Conservation (phyloP, 1,140 invertebrate genomes). For the Trypoxylus dichotomus region DNA sequence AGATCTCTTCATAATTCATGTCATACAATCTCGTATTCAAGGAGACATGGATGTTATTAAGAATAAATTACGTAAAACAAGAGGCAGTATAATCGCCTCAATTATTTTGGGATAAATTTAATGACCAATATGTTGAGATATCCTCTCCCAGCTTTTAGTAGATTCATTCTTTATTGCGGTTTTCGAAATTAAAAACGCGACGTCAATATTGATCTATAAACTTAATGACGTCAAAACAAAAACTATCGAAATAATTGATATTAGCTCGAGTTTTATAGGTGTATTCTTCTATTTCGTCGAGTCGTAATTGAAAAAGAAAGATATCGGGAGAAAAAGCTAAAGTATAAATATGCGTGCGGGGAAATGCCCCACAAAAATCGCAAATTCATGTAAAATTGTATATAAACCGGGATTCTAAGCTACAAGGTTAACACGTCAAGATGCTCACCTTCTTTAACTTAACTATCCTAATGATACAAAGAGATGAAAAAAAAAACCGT, state of each 20-base stretch:
- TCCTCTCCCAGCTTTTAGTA: too few species aligned
- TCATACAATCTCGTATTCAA: too few species aligned
- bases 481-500: too few species aligned
- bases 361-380: neutral
- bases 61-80: neutral
- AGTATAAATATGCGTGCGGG: too few species aligned
- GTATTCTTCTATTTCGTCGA: neutral
- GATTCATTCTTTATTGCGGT: too few species aligned
- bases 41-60: too few species aligned
- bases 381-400: neutral
- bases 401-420: neutral
- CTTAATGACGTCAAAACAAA: neutral
- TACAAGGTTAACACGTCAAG: neutral
- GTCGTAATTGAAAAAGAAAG: neutral
- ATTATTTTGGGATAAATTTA: neutral
- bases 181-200: neutral
- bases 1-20: too few species aligned
- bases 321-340: too few species aligned
- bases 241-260: neutral
- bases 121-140: neutral
- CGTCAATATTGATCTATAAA: neutral
- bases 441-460: neutral
- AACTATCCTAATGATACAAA: too few species aligned
- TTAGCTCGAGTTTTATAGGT: neutral
- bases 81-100: neutral